Percentiles rank a stretch among this genome's conserved stretches.
Conservation (phyloP, 1,140 invertebrate species). For the Acromyrmex charruanus region DNA sequence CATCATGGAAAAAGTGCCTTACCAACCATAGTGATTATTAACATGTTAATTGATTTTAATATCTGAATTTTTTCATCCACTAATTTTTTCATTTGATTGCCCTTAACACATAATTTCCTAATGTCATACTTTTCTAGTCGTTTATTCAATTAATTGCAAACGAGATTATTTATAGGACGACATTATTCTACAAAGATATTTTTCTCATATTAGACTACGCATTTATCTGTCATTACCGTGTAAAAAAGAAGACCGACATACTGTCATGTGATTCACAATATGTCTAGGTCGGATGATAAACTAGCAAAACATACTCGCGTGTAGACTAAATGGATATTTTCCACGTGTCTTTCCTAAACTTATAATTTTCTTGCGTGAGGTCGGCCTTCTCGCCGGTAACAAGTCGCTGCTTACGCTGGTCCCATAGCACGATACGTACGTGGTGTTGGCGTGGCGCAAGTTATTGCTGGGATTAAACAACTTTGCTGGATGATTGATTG, state of each 20-base stretch:
- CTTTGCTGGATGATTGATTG: slow-evolving; percentile 83
- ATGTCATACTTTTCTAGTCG: not conserved
- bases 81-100: too few species aligned
- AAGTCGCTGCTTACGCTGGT: slow-evolving; percentile 17
- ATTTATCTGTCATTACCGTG: not conserved
- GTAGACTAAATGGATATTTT: slow-evolving; percentile 34
- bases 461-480: slow-evolving; percentile 84
- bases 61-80: too few species aligned
- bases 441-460: slow-evolving; percentile 73
- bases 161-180: not conserved
- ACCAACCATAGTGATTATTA: too few species aligned
- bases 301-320: not conserved
- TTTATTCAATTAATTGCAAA: not conserved
- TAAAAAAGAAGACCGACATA: not conserved
- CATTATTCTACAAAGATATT: not conserved
- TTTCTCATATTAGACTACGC: not conserved
- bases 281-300: not conserved
- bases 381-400: slow-evolving; percentile 50
- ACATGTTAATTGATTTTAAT: too few species aligned
- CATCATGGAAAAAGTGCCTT: too few species aligned
- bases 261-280: not conserved
- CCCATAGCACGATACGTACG: slow-evolving; percentile 19
- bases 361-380: slow-evolving; percentile 55
- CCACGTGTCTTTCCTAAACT: slow-evolving; percentile 28
- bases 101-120: not conserved